These are phyloP conservation scores for Megalonaias nervosa DNA, from an alignment of 1,140 invertebrate species.

Conservation along the genomic window DNA sequence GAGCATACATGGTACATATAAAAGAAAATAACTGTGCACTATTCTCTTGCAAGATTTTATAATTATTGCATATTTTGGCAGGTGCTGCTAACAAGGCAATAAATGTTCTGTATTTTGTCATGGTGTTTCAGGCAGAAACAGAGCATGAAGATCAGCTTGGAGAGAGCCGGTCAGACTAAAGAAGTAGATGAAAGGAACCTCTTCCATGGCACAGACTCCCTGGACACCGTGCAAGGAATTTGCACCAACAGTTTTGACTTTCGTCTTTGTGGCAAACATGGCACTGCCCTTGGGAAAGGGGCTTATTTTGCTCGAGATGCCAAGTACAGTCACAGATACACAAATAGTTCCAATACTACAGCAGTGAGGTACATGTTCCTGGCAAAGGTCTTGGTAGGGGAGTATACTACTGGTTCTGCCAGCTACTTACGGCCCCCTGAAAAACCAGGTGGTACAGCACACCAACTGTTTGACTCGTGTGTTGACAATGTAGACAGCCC, in stretches of 20 bases:
- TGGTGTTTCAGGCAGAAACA: too few relatives aligned
- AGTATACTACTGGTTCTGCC: conserved; percentile 45
- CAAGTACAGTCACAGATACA: conserved; percentile 50
- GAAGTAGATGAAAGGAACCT: conserved; percentile 38
- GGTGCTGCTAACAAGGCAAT: too few relatives aligned
- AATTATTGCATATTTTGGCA: too few relatives aligned
- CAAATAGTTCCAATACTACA: conserved; percentile 7
- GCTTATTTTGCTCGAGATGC: conserved; percentile 61
- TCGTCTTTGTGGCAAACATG: conserved; percentile 49
- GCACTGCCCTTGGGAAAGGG: conserved; percentile 59
- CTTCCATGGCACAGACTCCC: conserved; percentile 54
- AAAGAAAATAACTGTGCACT: too few relatives aligned
- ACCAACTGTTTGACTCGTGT: conserved; percentile 61
- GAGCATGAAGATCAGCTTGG: too few relatives aligned
- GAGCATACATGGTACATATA: too few relatives aligned
- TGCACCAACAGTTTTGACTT: conserved; percentile 58
- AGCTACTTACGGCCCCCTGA: conserved; percentile 50
- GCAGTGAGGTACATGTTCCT: conserved; percentile 50
- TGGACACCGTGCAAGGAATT: conserved; percentile 45
- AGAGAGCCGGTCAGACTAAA: too few relatives aligned
- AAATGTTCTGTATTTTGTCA: too few relatives aligned
- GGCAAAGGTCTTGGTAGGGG: conserved; percentile 58
- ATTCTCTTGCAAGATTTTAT: too few relatives aligned
- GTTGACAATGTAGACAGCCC: conserved; percentile 55
- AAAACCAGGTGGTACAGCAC: conserved; percentile 29